Percentiles rank a stretch among this genome's conserved stretches.
phyloP scores from a whole-genome alignment of 2,888 invertebrate genomes.

The Cephus runcator region DNA sequence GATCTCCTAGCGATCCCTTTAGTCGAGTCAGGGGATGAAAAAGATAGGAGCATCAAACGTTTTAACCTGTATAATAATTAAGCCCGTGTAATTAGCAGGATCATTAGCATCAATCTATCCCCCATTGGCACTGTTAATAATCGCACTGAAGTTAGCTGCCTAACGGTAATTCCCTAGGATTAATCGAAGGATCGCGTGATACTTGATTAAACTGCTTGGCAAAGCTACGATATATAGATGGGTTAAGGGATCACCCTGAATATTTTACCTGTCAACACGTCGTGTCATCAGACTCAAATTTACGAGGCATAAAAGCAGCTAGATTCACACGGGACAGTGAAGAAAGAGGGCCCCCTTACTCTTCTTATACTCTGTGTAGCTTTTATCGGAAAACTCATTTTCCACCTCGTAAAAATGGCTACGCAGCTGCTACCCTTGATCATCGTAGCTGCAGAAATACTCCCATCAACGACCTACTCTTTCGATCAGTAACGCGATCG shows the following conservation, averaged over 20 bases:
- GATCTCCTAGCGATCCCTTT: background rate
- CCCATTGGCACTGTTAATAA: background rate
- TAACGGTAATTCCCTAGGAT: background rate
- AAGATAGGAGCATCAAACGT: background rate
- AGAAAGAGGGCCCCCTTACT: background rate
- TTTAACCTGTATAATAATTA: background rate
- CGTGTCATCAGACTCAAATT: background rate
- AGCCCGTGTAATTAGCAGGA: background rate
- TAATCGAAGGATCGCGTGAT: background rate
- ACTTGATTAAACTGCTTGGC: background rate
- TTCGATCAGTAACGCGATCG: background rate
- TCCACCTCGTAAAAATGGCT: background rate
- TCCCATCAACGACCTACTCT: background rate
- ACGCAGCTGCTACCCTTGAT: background rate
- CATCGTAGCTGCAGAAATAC: background rate
- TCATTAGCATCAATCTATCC: background rate
- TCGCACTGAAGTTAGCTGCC: background rate
- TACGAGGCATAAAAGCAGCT: background rate
- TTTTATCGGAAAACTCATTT: background rate
- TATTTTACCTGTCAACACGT: background rate
- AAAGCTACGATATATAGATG: background rate
- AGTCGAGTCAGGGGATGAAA: background rate
- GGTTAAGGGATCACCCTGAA: background rate
- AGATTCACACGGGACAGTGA: background rate
- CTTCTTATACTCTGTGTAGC: background rate